These are phyloP conservation scores for Luperina nickerlii DNA, from an alignment of 2,888 invertebrate species.

Conservation along the genomic window DNA sequence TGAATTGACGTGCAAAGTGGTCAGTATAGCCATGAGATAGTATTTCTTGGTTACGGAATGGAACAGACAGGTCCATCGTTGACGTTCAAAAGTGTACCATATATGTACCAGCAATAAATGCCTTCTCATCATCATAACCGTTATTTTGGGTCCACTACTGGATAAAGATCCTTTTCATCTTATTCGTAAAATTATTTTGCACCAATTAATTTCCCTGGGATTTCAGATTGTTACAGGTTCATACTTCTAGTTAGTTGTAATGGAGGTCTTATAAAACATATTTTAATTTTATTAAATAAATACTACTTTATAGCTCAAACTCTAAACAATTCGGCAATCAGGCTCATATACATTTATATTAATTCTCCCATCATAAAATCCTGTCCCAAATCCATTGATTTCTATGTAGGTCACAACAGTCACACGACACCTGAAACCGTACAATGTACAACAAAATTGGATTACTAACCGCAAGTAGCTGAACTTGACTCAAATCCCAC, in stretches of 20 bases:
- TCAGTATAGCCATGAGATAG: no score
- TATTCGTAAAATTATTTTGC: not conserved
- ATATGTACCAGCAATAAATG: not conserved
- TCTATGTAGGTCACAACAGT: slow-evolving; percentile 42
- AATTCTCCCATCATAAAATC: not conserved
- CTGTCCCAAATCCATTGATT: slow-evolving; percentile 44
- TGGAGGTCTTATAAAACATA: not conserved
- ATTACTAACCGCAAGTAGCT: slow-evolving; percentile 59
- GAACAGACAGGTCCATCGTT: not conserved
- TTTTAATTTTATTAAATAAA: not conserved
- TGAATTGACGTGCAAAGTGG: not conserved
- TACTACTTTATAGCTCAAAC: not conserved
- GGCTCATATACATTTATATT: not conserved
- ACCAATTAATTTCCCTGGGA: no score
- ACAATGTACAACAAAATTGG: slow-evolving; percentile 61
- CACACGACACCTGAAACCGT: slow-evolving; percentile 55
- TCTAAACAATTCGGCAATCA: not conserved
- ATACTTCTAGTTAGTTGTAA: not conserved
- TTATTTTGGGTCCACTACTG: not conserved
- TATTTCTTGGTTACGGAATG: not conserved
- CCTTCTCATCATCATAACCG: not conserved
- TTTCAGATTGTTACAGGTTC: not conserved
- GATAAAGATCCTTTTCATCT: not conserved
- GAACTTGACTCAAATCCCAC: slow-evolving; percentile 67
- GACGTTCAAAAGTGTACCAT: no score